A percentile compares a stretch with the other conserved stretches of the same genome.
phyloP scores from a whole-genome alignment of 1,140 invertebrate species.

The Cherax quadricarinatus region DNA sequence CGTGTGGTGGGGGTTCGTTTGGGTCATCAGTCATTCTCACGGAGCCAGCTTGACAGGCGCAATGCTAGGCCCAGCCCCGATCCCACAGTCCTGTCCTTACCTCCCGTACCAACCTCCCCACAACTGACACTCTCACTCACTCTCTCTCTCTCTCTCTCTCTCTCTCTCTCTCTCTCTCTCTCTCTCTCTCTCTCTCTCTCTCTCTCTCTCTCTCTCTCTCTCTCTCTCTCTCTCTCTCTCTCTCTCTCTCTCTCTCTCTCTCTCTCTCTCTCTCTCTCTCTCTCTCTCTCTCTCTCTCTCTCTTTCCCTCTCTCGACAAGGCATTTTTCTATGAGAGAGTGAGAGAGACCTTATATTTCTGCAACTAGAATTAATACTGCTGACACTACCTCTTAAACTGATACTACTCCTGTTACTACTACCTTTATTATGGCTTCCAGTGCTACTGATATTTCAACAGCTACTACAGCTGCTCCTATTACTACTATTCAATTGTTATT shows the following conservation, averaged over 20 bases:
- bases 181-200: constrained; percentile 6
- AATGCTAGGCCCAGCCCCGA: constrained; percentile 50
- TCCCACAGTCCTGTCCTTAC: not conserved
- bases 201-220: not conserved
- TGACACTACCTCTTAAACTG: no score
- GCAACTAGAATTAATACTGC: no score
- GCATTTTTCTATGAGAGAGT: no score
- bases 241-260: not conserved
- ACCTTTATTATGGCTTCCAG: no score
- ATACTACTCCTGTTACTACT: no score
- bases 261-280: not conserved
- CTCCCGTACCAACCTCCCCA: not conserved
- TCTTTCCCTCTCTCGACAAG: constrained; percentile 3
- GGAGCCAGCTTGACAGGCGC: constrained; percentile 53
- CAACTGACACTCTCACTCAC: not conserved
- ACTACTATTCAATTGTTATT: no score
- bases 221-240: not conserved
- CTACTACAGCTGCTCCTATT: no score
- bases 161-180: constrained; percentile 15
- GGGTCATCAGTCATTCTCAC: constrained; percentile 66
- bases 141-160: constrained; percentile 38
- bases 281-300: constrained; percentile 49
- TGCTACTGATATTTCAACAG: no score
- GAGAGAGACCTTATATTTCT: no score
- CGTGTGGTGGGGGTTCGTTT: constrained; percentile 14